Evolutionary conservation across 2,797 vertebrate genomes (phyloP), one percentile per base, ranked within the genome.

Genomic region (Lacerta agilis): DNA sequence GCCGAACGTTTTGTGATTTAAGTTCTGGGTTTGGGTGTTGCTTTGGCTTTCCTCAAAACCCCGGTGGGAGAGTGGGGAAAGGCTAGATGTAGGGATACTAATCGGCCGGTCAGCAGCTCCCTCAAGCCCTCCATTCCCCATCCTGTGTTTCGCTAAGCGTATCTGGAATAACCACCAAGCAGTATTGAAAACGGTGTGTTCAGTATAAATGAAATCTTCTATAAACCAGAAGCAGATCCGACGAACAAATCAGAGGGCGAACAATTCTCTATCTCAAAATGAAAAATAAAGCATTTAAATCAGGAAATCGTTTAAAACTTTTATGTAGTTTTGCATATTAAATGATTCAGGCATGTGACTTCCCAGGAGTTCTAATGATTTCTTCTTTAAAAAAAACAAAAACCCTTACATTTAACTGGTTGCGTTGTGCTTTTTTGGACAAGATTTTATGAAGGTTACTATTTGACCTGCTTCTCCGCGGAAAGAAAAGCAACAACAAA

Each of bases 221-320:
- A 36, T 11, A 86, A 90, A 93, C 41, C 91, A 87, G 91, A 81
- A 17, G 13, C 91, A 96, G 93, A 86, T 93, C 92, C 88, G 89
- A 93, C 96, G 95, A 94, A 95, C 96, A 96, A 13, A 36, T 88
- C 90, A 89, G 91, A 95, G 92, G 91, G 91, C 84, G 85, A 95
- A 92, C 92, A 90, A 88, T 95, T 95, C 49, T 89, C 94, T 88
- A 92, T 33, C 92, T 93, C 92, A 92, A 49, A 91, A 86, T 87
- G 77, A 66, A 91, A 95, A 89, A 33, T 33, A 72, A 72, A 38
- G 85, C 90, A 86, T 91, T 95, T 91, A 88, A 92, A 49, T 90
- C 79, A 79, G 88, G 72, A 92, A 91, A 92, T 91, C 33, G 23
- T 67, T 94, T 92, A 92, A 93, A 92, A 79, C 92, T 92, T 92